Evolutionary conservation across 2,888 invertebrate species (phyloP), one percentile per base, ranked within the genome.

Genomic region (Microctonus brassicae): DNA sequence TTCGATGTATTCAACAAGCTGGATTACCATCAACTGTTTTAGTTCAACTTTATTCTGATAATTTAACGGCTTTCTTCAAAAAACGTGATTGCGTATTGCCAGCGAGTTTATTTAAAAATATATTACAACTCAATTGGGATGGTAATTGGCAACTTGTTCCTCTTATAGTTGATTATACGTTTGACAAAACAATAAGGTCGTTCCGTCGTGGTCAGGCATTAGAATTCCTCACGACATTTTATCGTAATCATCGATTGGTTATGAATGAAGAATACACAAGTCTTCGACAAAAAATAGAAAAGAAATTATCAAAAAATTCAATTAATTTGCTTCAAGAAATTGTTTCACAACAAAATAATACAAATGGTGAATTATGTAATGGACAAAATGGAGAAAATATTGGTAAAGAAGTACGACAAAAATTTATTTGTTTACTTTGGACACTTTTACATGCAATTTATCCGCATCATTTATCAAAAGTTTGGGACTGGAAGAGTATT

Each of bases 141-240:
- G 92, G 92, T 5, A 91, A 90, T 77, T 91, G 91, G 86, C 86
- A 89, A 57, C 87, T 95, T 62, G 88, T 91, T 2, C 89, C 90
- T 0, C 81, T 90, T 63, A 82, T 94, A 64, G 88, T 81, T n/a
- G 88, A 90, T 26, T 91, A 91, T 80, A 89, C 92, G 66, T 92
- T 94, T 73, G 89, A 90, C 67, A 84, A 87, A 20, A 89, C 89
- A 22, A 90, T 93, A 2, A 89, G 93, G 73, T 91, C 91, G 34
- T 94, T 92, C 80, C 89, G 93, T 26, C 90, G 92, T 55, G 91
- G 90, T 74, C 94, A 94, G 87, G 92, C 92, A 0, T 80, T 93
- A 1, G 93, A 93, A 80, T 86, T 94, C 71, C 83, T 94, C 58
- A 88, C 89, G n/a, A 88, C 91, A 2, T 92, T 94, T 76, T 94